Percentiles rank a stretch among this genome's conserved stretches.
phyloP scores from a whole-genome alignment of 2,113 vertebrate species.

The Callospermophilus lateralis region DNA sequence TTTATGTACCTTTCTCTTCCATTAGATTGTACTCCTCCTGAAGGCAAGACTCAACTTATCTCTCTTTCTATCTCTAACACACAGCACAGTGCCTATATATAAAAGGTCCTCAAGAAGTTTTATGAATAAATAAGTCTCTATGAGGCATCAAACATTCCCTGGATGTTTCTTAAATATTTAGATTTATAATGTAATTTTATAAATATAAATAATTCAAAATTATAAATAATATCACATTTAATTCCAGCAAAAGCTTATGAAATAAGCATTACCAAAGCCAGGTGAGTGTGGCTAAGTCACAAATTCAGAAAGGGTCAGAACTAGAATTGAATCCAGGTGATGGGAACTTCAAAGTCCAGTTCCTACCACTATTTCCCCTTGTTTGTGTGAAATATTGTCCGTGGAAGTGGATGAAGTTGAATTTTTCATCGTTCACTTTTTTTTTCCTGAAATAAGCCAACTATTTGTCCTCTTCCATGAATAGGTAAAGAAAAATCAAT shows the following conservation, averaged over 20 bases:
- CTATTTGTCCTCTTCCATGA: background rate
- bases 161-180: background rate
- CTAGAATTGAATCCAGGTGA: background rate
- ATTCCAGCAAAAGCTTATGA: background rate
- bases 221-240: background rate
- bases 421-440: background rate
- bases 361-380: background rate
- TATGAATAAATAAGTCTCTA: background rate
- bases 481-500: constrained; percentile 41
- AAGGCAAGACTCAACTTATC: background rate
- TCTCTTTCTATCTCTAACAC: background rate
- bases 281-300: background rate
- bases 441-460: constrained; percentile 32
- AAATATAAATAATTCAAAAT: constrained; percentile 15
- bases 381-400: background rate
- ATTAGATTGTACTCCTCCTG: background rate
- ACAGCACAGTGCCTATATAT: background rate
- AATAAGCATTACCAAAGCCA: background rate
- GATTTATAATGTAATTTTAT: background rate
- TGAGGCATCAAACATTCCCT: background rate
- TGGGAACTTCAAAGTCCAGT: background rate
- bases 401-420: background rate
- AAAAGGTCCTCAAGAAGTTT: background rate
- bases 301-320: background rate
- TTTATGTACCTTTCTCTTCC: background rate